Percentiles rank a stretch among this genome's conserved stretches.
phyloP scores from a whole-genome alignment of 2,113 vertebrate species.

The Cololabis saira region DNA sequence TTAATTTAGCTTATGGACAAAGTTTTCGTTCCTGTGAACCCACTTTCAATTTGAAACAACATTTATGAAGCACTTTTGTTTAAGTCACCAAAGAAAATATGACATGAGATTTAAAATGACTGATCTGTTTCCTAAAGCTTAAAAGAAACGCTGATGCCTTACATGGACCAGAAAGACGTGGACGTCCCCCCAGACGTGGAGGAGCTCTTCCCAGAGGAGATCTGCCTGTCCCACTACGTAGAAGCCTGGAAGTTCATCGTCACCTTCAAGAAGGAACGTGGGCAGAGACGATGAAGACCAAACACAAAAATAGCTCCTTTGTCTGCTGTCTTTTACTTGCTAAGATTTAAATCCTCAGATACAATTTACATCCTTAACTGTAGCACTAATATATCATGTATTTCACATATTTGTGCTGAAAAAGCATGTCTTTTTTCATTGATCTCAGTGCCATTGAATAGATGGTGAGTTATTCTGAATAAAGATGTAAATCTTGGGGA shows the following conservation, averaged over 20 bases:
- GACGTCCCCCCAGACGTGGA: conserved; percentile 79
- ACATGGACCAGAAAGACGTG: conserved; percentile 84
- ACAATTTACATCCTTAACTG: conserved; percentile 37
- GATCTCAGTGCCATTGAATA: too few species aligned
- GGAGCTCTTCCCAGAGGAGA: conserved; percentile 81
- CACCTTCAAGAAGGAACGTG: conserved; percentile 77
- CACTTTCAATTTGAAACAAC: too few species aligned
- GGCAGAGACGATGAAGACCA: conserved; percentile 53
- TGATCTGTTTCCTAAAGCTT: conserved; percentile 80
- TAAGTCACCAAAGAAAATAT: neutral
- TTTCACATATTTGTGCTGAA: too few species aligned
- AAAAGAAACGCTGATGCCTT: conserved; percentile 80
- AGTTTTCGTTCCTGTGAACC: too few species aligned
- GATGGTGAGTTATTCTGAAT: too few species aligned
- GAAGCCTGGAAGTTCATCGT: conserved; percentile 87
- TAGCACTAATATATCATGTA: neutral
- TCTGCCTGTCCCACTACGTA: conserved; percentile 79
- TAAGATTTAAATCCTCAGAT: conserved; percentile 1
- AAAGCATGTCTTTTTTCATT: too few species aligned
- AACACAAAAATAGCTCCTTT: neutral
- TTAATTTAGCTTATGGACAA: neutral
- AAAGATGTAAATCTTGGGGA: too few species aligned
- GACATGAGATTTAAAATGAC: neutral
- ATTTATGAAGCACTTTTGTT: too few species aligned
- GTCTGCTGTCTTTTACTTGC: neutral